A percentile compares a stretch with the other conserved stretches of the same genome.
These are phyloP conservation scores for Chloropsis hardwickii DNA, from an alignment of 2,113 vertebrate genomes.

Conservation along the genomic window DNA sequence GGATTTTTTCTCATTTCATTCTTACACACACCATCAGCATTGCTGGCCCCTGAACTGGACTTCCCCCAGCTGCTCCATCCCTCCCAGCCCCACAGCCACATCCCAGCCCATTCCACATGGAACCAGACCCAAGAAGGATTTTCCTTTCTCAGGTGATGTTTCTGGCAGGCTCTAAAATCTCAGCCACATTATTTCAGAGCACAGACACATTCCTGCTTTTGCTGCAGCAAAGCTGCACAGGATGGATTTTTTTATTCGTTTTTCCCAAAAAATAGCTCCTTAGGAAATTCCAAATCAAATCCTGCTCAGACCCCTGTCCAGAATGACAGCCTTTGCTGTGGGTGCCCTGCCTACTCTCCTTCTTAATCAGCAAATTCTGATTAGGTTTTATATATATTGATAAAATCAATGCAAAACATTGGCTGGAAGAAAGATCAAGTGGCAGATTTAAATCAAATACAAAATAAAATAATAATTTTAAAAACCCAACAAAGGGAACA, in stretches of 20 bases:
- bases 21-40: not conserved
- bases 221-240: not conserved
- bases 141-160: not conserved
- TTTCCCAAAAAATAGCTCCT: not conserved
- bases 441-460: not conserved
- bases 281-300: not conserved
- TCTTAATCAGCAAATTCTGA: not conserved
- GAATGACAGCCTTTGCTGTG: rapidly evolving
- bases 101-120: not conserved
- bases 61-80: not conserved
- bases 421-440: not conserved
- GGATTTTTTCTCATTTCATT: not conserved
- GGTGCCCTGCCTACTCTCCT: not conserved
- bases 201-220: not conserved
- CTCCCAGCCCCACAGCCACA: not conserved
- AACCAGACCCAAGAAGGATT: not conserved
- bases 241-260: not conserved
- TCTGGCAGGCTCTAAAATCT: not conserved
- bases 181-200: not conserved
- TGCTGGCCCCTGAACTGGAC: not conserved
- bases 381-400: not conserved
- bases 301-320: not conserved
- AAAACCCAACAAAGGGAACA: not conserved
- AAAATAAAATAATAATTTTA: not conserved
- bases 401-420: not conserved